Evolutionary conservation across 1,140 invertebrate genomes (phyloP), one percentile per base, ranked within the genome.

Genomic region (Nautilus pompilius): DNA sequence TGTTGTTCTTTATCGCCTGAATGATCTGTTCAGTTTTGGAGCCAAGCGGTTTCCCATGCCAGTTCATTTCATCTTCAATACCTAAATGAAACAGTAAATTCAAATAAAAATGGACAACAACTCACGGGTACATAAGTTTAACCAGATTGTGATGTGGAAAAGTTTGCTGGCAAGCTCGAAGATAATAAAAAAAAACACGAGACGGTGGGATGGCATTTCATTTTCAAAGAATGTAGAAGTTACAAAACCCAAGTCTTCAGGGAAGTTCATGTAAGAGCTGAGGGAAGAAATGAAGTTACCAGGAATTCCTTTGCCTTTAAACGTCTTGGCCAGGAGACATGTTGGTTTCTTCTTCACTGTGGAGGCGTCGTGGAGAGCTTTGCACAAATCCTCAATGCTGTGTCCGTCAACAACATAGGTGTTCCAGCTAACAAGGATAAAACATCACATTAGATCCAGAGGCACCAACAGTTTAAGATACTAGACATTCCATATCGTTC

Each of bases 31-130:
- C 88, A 6, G 90, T 88, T 72, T 95, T 91, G 33, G 87, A 88
- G 2, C 93, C 94, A 29, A 99, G 82, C 0, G 96, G 89, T 79
- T 99, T 99, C 45, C 98, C 98, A 80, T 99, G 98, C 95, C 95
- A 99, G 79, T 97, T 95, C 53, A 95, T 90, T 65, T 87, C 51
- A 84, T 99, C 92, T 82, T 98, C 95, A 77, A 99, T 94, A 32
- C 88, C 86, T 79, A 32, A 17, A 64, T 33, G 58, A 56, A 55
- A 59, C 28, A 56, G 1, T 57, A 15, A 46, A 48, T 29, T 36
- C 15, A 58, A n/a, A n/a, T n/a, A 41, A 34, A 41, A 28, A 15
- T 59, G 5, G 34, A n/a, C 54, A 29, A 56, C 4, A 56, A 29
- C 8, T 13, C 22, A 13, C 5, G 3, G 32, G 4, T 29, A 56